Evolutionary conservation across 2,797 vertebrate genomes (phyloP).

Genomic region (Manis pentadactyla): DNA sequence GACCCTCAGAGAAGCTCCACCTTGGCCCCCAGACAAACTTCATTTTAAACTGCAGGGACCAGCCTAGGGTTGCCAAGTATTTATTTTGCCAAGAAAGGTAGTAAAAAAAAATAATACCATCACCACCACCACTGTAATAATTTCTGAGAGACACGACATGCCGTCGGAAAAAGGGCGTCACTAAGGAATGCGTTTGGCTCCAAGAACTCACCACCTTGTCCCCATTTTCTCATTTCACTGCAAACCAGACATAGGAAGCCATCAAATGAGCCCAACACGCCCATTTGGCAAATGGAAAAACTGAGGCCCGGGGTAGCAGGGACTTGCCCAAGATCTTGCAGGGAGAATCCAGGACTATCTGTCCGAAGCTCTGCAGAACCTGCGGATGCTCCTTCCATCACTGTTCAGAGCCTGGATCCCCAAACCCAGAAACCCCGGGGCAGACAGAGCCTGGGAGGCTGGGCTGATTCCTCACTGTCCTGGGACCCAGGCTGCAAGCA

Average conservation of each 20-base stretch:
- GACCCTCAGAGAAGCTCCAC: not conserved
- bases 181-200: accelerated
- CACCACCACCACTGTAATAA: not conserved
- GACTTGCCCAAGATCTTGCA: not conserved
- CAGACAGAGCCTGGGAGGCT: not conserved
- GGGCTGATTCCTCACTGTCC: not conserved
- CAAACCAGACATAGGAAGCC: not conserved
- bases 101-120: not conserved
- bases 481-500: not conserved
- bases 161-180: accelerated
- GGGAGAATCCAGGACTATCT: not conserved
- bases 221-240: not conserved
- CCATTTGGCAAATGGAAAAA: not conserved
- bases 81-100: not conserved
- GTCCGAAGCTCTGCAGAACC: not conserved
- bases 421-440: not conserved
- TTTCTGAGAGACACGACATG: not conserved
- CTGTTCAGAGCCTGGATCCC: not conserved
- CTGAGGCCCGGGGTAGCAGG: not conserved
- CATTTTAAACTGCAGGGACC: not conserved
- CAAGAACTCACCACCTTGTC: not conserved
- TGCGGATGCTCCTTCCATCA: accelerated
- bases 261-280: accelerated
- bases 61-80: not conserved
- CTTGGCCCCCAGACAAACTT: not conserved